Base-by-base conservation (phyloP, 35 echinoderm and acorn worm species). In the Lytechinus pictus region DNA sequence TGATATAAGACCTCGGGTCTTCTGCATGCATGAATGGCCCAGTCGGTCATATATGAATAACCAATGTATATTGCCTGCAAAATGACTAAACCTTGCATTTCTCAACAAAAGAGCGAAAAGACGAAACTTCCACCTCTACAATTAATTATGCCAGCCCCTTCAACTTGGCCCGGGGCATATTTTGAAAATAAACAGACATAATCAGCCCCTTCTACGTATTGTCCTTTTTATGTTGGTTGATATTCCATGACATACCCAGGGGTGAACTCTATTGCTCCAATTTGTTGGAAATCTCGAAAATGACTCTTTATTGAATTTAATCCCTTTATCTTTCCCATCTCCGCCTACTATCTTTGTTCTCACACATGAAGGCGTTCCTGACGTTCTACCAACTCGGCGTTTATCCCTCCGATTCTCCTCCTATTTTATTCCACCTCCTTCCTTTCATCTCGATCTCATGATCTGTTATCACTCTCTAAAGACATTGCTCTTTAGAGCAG, bases 91-190 rank as follows among this genome's bases (percentile, higher is more conserved):
- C 66, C 66, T 24, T 16, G n/a, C 8, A 24, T 79, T 79, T n/a
- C 6, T 5, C 1, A 24, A 79, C 66, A 79, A 79, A 79, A 79
- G 66, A 6, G 66, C 21, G 33, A 79, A 79, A 79, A 79, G 66
- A 79, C 16, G 66, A 16, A 79, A 79, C 66, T 79, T 79, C 66
- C 66, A 79, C 66, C 66, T 79, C 19, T 79, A 79, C 66, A 79
- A 79, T 79, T 79, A 79, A 79, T 79, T 79, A 79, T 79, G 66
- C 66, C 66, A 79, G n/a, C 66, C 66, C 66, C 66, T 79, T 79
- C 19, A 79, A 79, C 66, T 79, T 79, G 16, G 66, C 66, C 66
- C 14, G 8, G 14, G 66, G 66, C 66, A 79, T 79, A 79, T 79
- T 79, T 79, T 79, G 66, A 79, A 79, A 24, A 79, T 79, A 16